Conservation (phyloP, 2,113 vertebrate species). For the Lagopus leucura region DNA sequence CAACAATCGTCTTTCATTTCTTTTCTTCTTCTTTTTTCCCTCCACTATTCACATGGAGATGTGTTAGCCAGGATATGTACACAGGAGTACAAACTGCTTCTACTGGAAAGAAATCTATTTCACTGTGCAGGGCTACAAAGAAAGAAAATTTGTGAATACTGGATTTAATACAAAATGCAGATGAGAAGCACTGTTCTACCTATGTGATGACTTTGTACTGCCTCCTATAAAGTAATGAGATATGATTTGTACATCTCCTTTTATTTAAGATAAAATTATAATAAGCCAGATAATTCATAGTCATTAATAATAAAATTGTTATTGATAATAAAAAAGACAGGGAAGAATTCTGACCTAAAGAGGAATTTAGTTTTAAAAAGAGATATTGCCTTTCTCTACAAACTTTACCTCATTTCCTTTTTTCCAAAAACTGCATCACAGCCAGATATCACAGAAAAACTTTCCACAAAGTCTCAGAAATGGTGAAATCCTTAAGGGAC, state of each 20-base stretch:
- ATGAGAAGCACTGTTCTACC: background rate
- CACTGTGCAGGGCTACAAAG: background rate
- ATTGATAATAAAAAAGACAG: background rate
- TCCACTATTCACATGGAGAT: accelerated
- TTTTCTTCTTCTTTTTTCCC: background rate
- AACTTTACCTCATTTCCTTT: background rate
- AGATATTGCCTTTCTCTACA: background rate
- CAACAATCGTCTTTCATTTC: background rate
- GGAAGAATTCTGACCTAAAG: background rate
- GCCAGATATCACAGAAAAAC: background rate
- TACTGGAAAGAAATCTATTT: background rate
- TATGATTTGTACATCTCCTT: background rate
- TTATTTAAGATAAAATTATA: background rate
- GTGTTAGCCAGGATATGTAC: background rate
- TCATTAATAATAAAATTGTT: background rate
- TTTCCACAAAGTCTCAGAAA: background rate
- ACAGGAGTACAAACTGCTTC: background rate
- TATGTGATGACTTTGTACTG: background rate
- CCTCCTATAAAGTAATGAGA: background rate
- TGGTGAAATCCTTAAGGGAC: background rate
- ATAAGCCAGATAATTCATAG: background rate
- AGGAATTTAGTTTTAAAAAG: background rate
- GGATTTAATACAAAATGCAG: background rate
- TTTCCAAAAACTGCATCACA: background rate
- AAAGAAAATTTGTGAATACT: background rate